These are phyloP conservation scores for Procapra przewalskii DNA, from an alignment of 2,113 vertebrate species.

Conservation along the genomic window DNA sequence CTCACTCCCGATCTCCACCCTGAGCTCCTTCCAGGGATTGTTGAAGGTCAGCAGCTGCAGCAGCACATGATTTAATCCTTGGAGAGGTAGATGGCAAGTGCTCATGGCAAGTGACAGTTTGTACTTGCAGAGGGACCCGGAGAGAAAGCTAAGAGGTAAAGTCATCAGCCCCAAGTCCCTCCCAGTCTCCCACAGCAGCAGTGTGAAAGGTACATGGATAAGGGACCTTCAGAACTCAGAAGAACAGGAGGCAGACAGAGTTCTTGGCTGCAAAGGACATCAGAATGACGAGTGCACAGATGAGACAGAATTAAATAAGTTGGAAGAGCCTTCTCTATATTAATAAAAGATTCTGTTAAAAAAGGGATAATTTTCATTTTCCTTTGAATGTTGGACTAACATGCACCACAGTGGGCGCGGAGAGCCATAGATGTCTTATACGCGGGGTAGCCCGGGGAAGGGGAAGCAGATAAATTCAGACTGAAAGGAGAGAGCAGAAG, in stretches of 20 bases:
- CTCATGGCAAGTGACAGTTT: neutral
- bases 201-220: accelerated
- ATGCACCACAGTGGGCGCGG: neutral
- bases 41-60: neutral
- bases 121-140: neutral
- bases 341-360: neutral
- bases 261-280: neutral
- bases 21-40: neutral
- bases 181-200: neutral
- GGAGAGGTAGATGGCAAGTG: neutral
- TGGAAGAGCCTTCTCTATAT: neutral
- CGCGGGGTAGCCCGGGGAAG: neutral
- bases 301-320: neutral
- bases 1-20: neutral
- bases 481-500: neutral
- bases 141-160: neutral
- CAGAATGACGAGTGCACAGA: neutral
- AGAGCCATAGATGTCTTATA: neutral
- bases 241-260: neutral
- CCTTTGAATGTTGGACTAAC: neutral
- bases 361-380: neutral
- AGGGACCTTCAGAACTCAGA: neutral
- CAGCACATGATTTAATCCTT: neutral
- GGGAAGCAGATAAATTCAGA: neutral
- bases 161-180: neutral